Evolutionary conservation across 2,888 invertebrate genomes (phyloP), one percentile per base, ranked within the genome.

Genomic region (Brenthis daphne): DNA sequence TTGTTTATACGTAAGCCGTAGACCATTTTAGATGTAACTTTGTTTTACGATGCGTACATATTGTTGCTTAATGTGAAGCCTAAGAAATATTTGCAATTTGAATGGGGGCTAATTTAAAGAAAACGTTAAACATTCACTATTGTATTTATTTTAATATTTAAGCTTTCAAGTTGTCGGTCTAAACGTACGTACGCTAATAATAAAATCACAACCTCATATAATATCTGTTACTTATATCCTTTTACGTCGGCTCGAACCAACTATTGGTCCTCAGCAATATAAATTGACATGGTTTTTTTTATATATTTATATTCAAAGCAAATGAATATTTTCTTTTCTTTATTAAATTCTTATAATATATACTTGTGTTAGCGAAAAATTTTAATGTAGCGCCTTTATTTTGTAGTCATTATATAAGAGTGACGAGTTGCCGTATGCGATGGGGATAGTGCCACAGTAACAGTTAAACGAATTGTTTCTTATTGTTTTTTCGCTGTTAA

Each of bases 161-260:
- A 60, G 14, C 20, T 47, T 16, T 58, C 47, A 24, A 58, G 48
- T n/a, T 47, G 6, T 60, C 58, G 58, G 58, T 60, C 58, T 60
- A 60, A 60, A 48, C 37, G 37, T 43, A 2, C 8, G 11, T 43
- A 43, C 1, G 37, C 37, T 43, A 43, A 11, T 43, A 43, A 43
- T 11, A 43, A 24, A 1, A 29, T 2, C 13, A 12, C 6, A 16
- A 3, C 4, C 29, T 43, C 8, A 43, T 43, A 11, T 43, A 11
- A 43, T 43, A 43, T 43, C 11, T 54, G 20, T 54, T 54, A 13
- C 11, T 20, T 20, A 20, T 54, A 29, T 20, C 14, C 13, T 13
- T 14, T 54, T 12, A 29, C 29, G 14, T 54, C 29, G 29, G 54
- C 24, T 54, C 14, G 24, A 54, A 54, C 3, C n/a, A 43, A 12